A percentile compares a stretch with the other conserved stretches of the same genome.
These are phyloP conservation scores for Asobara japonica DNA, from an alignment of 1,140 invertebrate species.

Conservation along the genomic window DNA sequence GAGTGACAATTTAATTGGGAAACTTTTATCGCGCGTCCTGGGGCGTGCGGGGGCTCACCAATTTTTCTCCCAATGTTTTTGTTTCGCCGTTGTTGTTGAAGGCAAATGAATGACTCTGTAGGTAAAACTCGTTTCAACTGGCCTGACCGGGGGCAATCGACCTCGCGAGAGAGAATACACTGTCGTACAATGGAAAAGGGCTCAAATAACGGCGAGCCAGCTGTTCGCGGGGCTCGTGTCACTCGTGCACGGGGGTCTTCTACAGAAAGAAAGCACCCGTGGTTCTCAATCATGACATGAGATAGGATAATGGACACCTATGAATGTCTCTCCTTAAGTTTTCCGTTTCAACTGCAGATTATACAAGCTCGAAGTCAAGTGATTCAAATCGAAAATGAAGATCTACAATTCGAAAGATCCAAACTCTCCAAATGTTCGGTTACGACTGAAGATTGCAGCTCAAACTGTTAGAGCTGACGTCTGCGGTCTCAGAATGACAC, in stretches of 20 bases:
- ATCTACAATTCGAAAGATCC: no score
- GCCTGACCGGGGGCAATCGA: conserved; percentile 14
- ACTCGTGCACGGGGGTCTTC: conserved; percentile 11
- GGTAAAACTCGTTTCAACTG: neutral
- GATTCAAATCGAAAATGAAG: no score
- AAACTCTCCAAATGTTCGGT: no score
- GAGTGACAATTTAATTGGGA: conserved; percentile 3
- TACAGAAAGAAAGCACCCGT: neutral
- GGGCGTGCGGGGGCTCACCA: neutral
- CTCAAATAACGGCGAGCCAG: conserved; percentile 25
- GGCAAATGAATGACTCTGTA: neutral
- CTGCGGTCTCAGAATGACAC: no score
- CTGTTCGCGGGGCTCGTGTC: conserved; percentile 29
- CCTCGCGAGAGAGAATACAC: conserved; percentile 20
- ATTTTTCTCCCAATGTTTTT: neutral
- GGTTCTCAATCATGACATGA: conserved; percentile 11
- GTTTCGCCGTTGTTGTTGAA: neutral
- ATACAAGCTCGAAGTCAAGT: no score
- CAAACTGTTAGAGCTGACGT: no score
- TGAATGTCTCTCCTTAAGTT: no score
- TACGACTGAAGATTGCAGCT: no score
- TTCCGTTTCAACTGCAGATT: no score
- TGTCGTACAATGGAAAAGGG: conserved; percentile 24
- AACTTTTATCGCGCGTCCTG: neutral
- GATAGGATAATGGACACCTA: no score